These are phyloP conservation scores for Lynx canadensis DNA, from an alignment of 2,113 vertebrate genomes.

Conservation along the genomic window DNA sequence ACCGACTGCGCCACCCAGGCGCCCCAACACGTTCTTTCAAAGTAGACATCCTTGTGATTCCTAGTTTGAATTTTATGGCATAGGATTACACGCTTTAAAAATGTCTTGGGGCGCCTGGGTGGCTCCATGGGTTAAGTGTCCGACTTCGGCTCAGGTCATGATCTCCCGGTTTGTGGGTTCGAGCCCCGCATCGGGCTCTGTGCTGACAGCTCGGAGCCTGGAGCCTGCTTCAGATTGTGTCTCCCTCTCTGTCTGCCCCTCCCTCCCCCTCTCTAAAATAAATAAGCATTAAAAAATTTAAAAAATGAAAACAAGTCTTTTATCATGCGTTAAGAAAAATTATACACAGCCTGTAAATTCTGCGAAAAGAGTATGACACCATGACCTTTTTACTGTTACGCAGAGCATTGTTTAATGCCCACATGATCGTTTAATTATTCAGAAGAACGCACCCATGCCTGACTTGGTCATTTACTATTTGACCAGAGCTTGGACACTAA, in stretches of 20 bases:
- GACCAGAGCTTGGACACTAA: neutral
- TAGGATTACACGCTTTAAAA: neutral
- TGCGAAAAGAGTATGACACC: neutral
- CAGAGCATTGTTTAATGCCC: neutral
- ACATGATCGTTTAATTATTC: neutral
- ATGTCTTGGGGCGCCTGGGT: too few relatives aligned
- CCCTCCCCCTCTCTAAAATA: too few relatives aligned
- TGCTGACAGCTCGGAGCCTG: too few relatives aligned
- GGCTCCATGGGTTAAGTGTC: too few relatives aligned
- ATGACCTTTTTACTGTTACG: neutral
- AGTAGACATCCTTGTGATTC: neutral
- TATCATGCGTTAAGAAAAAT: neutral
- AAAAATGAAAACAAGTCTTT: neutral
- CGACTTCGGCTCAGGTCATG: too few relatives aligned
- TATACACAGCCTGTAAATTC: neutral
- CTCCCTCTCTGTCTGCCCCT: too few relatives aligned
- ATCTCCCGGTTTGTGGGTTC: too few relatives aligned
- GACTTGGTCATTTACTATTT: neutral
- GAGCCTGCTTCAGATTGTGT: too few relatives aligned
- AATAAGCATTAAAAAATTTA: too few relatives aligned
- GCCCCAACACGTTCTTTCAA: neutral
- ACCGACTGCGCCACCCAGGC: too few relatives aligned
- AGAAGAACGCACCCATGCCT: neutral
- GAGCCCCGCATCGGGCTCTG: too few relatives aligned
- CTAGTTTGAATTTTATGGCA: neutral